Conservation (phyloP, 2,888 invertebrate species). For the Ophion costatus region DNA sequence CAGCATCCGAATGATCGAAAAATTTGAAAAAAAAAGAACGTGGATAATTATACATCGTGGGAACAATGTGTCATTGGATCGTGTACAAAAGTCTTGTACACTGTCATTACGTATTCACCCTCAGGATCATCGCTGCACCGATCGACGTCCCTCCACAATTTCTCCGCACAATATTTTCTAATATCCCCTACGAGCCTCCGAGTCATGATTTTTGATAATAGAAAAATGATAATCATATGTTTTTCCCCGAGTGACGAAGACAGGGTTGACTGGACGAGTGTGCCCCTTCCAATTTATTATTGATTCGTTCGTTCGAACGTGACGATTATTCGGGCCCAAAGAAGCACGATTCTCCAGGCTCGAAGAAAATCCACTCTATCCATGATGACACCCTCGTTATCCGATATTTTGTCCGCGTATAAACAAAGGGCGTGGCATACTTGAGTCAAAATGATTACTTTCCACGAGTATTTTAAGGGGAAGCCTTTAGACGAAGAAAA, state of each 20-base stretch:
- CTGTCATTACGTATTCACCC: slow-evolving; percentile 31
- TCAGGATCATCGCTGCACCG: neutral
- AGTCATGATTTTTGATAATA: slow-evolving; percentile 57
- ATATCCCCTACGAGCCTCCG: slow-evolving; percentile 1
- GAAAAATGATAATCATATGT: slow-evolving; percentile 19
- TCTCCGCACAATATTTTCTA: slow-evolving; percentile 3
- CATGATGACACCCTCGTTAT: slow-evolving; percentile 1
- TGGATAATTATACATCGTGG: slow-evolving; percentile 42
- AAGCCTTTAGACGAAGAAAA: too few species aligned
- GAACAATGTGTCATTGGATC: slow-evolving; percentile 45
- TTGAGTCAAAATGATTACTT: slow-evolving; percentile 5
- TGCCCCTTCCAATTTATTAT: slow-evolving; percentile 1
- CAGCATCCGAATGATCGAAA: slow-evolving; percentile 19
- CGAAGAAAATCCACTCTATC: slow-evolving; percentile 8
- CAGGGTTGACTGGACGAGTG: neutral
- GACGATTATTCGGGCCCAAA: slow-evolving; percentile 74
- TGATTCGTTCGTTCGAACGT: slow-evolving; percentile 45
- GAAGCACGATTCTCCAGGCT: slow-evolving; percentile 74
- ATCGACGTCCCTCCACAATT: slow-evolving; percentile 19
- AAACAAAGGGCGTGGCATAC: slow-evolving; percentile 6
- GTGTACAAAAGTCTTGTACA: slow-evolving; percentile 20
- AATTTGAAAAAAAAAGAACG: slow-evolving; percentile 2
- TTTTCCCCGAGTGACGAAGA: slow-evolving; percentile 18
- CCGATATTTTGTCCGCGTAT: neutral
- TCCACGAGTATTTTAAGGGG: neutral